Base-by-base conservation (phyloP, 2,797 vertebrate genomes). In the Phalloptychus januarius region DNA sequence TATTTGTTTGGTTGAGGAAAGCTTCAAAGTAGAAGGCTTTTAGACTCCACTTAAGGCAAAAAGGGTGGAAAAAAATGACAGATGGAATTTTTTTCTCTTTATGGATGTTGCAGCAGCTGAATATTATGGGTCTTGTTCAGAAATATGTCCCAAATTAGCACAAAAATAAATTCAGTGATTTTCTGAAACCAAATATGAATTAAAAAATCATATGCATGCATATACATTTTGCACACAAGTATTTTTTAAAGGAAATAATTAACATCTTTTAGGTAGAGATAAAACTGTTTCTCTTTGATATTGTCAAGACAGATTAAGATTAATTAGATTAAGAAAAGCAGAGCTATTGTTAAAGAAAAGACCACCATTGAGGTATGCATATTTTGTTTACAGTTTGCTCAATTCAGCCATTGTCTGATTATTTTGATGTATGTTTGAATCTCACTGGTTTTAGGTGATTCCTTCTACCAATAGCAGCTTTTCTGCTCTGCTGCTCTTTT, bases 401-500 rank as follows among this genome's bases (percentile, higher is more conserved):
- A 61, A 36, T 33, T 63, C 31, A 63, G 28, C 58, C 16, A 20
- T 36, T 63, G 7, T 33, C 31, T 63, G 16, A 36, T 33, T 63
- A 63, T 36, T 33, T 6, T 63, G 5, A 18, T 63, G 33, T 36
- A 7, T 31, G 2, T 15, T 63, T 33, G 31, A 63, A 63, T 36
- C 58, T 63, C 3, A 20, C 15, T 33, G 58, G 31, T 36, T 63
- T 63, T 61, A 2, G 18, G 45, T 48, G 38, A 54, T 67, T 65
- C 16, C 56, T 25, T 73, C 54, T 44, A 13, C 72, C 18, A 52
- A 15, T 63, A 52, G 72, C 28, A 74, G 2, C 58, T 80, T 52
- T 70, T 72, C 31, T 1, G 5, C 58, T 63, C 54, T 77, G 52
- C 67, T 6, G 4, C 79, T 83, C 71, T 4, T 81, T 33, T 52